phyloP scores from a whole-genome alignment of 2,113 vertebrate species.

The Salvelinus sp. region DNA sequence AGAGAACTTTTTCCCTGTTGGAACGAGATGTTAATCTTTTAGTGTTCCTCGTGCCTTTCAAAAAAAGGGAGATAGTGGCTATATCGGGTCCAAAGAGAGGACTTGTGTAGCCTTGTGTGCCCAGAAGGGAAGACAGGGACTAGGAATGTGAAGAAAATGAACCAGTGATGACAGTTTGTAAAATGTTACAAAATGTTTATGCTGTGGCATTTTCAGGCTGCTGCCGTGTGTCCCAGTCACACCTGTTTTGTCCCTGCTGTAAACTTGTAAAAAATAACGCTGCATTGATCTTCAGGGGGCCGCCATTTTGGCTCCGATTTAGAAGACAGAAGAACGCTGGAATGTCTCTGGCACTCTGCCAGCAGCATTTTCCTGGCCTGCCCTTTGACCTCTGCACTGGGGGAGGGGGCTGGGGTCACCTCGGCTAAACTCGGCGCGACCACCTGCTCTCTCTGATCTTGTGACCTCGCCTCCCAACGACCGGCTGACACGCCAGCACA shows the following conservation, averaged over 20 bases:
- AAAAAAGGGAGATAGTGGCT: background rate
- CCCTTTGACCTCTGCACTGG: conserved; percentile 58
- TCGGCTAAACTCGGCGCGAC: conserved; percentile 38
- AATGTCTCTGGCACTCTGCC: conserved; percentile 59
- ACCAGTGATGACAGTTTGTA: too few species aligned
- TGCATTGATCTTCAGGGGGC: conserved; percentile 57
- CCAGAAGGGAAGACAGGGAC: background rate
- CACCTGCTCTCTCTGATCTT: conserved; percentile 64
- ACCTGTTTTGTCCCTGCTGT: background rate
- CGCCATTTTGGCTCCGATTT: conserved; percentile 52
- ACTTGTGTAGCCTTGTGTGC: background rate
- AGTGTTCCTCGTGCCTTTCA: too few species aligned
- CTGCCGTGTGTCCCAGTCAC: background rate
- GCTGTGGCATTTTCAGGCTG: background rate
- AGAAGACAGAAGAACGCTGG: conserved; percentile 59
- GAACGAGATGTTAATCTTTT: too few species aligned
- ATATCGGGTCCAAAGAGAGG: background rate
- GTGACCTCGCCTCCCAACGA: conserved; percentile 42
- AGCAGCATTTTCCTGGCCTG: conserved; percentile 56
- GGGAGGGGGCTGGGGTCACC: background rate
- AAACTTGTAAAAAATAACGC: conserved; percentile 58
- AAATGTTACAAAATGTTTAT: background rate
- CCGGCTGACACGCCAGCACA: background rate
- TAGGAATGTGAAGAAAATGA: too few species aligned
- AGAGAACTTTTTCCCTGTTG: too few species aligned